Percentiles rank a stretch among this genome's conserved stretches.
Conservation (phyloP, 2,888 invertebrate genomes). For the Onthophagus sagittarius region DNA sequence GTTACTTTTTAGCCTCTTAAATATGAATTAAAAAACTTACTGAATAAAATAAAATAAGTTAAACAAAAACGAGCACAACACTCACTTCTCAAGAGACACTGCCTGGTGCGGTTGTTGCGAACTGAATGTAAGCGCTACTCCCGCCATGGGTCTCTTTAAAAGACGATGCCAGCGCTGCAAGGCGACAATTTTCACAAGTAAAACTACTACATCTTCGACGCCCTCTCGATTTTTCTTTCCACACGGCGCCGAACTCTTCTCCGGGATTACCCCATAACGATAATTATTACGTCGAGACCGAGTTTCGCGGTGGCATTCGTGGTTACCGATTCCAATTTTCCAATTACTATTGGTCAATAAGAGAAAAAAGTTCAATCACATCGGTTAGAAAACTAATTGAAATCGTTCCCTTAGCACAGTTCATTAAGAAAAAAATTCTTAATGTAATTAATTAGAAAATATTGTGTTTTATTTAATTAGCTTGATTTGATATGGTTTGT, state of each 20-base stretch:
- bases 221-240: not conserved
- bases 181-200: slow-evolving; percentile 8
- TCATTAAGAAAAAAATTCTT: too few relatives aligned
- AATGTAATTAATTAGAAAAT: too few relatives aligned
- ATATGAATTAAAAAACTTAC: not conserved
- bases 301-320: too few relatives aligned
- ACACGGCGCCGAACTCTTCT: not conserved
- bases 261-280: not conserved
- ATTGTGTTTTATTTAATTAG: too few relatives aligned
- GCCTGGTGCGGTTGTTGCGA: slow-evolving; percentile 45
- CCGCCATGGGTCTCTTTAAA: slow-evolving; percentile 45
- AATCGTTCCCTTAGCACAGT: too few relatives aligned
- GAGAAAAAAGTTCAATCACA: too few relatives aligned
- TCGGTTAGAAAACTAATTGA: too few relatives aligned
- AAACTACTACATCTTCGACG: not conserved
- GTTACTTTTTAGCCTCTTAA: too few relatives aligned
- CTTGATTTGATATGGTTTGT: too few relatives aligned
- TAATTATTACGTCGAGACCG: too few relatives aligned
- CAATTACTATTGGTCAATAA: too few relatives aligned
- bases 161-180: slow-evolving; percentile 38
- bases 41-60: slow-evolving; percentile 27
- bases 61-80: slow-evolving; percentile 40
- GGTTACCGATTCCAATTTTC: too few relatives aligned
- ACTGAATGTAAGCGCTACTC: slow-evolving; percentile 44
- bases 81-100: slow-evolving; percentile 45